phyloP scores from a whole-genome alignment of 2,113 vertebrate species.

The Campylomormyrus tamandua region DNA sequence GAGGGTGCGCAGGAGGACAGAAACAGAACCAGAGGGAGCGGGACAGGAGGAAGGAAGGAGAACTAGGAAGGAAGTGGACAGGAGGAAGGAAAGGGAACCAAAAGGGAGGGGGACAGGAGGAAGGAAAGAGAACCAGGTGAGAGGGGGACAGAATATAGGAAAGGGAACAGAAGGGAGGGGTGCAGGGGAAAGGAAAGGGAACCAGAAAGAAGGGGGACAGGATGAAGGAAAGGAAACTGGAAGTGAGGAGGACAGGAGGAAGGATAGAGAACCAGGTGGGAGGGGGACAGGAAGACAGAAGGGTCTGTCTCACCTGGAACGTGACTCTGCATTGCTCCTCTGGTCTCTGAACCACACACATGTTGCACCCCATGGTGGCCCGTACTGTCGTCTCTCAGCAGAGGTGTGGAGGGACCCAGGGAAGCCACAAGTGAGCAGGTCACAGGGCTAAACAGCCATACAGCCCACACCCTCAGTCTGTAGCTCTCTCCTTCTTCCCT shows the following conservation, averaged over 20 bases:
- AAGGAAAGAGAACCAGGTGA: no score
- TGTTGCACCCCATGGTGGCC: slow-evolving; percentile 81
- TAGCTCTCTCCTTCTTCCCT: not conserved
- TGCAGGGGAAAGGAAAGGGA: not conserved
- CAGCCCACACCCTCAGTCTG: not conserved
- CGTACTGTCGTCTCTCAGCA: not conserved
- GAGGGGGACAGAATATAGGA: not conserved
- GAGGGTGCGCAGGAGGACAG: not conserved
- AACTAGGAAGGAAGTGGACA: no score
- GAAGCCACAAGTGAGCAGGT: not conserved
- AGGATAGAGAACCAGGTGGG: not conserved
- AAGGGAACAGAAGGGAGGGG: not conserved
- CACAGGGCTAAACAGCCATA: not conserved
- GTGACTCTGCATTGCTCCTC: slow-evolving; percentile 87
- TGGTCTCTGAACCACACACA: slow-evolving; percentile 84
- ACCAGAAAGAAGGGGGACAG: not conserved
- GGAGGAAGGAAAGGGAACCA: not conserved
- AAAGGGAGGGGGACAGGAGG: not conserved
- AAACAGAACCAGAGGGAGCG: not conserved
- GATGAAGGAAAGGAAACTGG: not conserved
- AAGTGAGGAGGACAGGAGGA: not conserved
- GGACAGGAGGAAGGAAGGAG: not conserved
- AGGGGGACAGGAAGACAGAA: not conserved
- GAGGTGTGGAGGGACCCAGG: not conserved
- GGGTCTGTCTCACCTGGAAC: slow-evolving; percentile 72